These are phyloP conservation scores for Gorsachius magnificus DNA, from an alignment of 2,797 vertebrate species.

Conservation along the genomic window DNA sequence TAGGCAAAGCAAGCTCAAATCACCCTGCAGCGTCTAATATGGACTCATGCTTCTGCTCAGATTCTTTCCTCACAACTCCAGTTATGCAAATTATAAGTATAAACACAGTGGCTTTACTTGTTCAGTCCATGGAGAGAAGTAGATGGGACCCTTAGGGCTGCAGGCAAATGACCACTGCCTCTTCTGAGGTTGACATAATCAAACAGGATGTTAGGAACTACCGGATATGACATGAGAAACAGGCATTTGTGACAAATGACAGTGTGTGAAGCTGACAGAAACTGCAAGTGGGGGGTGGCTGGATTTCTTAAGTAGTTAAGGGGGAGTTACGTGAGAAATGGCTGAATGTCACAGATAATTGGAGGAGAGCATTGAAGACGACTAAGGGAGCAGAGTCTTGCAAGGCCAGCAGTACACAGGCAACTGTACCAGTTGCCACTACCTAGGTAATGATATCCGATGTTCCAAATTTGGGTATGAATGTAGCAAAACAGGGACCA, in stretches of 20 bases:
- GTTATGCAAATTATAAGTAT: not conserved
- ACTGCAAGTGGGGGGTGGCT: not conserved
- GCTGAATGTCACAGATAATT: not conserved
- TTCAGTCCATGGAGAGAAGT: not conserved
- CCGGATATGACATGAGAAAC: not conserved
- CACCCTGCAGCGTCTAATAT: not conserved
- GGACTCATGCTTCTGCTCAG: not conserved
- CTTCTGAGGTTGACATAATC: not conserved
- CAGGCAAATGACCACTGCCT: not conserved
- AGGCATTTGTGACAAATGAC: not conserved
- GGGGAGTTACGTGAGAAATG: not conserved
- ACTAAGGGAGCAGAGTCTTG: not conserved
- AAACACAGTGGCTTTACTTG: not conserved
- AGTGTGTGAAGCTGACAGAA: not conserved
- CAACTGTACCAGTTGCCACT: not conserved
- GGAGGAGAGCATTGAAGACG: not conserved
- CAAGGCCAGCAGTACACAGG: not conserved
- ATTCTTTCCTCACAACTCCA: not conserved
- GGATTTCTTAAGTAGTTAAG: not conserved
- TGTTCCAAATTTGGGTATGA: not conserved
- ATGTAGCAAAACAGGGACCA: not conserved
- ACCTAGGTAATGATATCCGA: not conserved
- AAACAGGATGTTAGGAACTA: not conserved
- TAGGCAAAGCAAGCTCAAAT: not conserved
- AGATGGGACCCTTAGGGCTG: fast-evolving